Conservation (phyloP, 2,113 vertebrate species). For the Podarcis raffonei region DNA sequence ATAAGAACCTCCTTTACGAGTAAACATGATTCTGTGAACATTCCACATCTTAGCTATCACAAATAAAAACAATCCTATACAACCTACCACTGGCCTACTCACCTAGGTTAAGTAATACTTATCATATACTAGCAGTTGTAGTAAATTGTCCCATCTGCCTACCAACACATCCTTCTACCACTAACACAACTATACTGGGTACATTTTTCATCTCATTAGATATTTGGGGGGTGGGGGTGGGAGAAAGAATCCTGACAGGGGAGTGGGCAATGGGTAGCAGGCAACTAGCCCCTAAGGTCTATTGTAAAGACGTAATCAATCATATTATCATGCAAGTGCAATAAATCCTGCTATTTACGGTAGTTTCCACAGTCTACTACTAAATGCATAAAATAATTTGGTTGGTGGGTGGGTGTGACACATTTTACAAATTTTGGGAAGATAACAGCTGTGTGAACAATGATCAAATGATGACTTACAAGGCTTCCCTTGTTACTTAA, state of each 20-base stretch:
- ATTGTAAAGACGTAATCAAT: too few relatives aligned
- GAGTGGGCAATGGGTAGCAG: background rate
- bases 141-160: background rate
- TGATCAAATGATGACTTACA: background rate
- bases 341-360: background rate
- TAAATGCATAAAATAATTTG: background rate
- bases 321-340: too few relatives aligned
- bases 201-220: background rate
- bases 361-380: background rate
- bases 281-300: too few relatives aligned
- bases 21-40: background rate
- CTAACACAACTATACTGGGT: too few relatives aligned
- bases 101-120: background rate
- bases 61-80: background rate
- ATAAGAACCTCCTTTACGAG: slow-evolving; percentile 33
- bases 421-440: too few relatives aligned
- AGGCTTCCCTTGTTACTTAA: background rate
- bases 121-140: background rate
- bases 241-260: background rate
- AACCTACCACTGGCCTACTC: background rate
- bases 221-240: background rate
- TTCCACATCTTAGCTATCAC: background rate
- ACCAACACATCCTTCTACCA: background rate
- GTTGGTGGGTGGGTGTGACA: background rate
- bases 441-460: background rate